Evolutionary conservation across 2,888 invertebrate species (phyloP), one percentile per base, ranked within the genome.

Genomic region (Pecten maximus): DNA sequence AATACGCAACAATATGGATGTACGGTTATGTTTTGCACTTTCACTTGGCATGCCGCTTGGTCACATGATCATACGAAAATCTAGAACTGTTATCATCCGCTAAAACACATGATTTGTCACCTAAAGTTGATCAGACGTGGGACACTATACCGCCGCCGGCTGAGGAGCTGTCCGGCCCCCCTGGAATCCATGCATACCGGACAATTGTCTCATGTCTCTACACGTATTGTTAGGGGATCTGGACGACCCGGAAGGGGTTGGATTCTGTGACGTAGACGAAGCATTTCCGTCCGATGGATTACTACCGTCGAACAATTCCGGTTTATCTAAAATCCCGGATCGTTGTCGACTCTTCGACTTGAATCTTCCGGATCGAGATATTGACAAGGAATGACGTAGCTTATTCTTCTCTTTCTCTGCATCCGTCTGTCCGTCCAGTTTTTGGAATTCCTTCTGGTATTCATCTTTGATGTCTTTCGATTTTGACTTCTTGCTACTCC

Each of bases 351-450:
- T 94, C 90, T 95, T 95, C 92, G 95, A 95, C 90, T 95, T 95
- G 90, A 95, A 95, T 87, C 95, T 90, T 28, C 95, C 95, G 0
- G 95, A 95, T 48, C 95, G 91, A n/a, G 95, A 95, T 91, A 95
- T 95, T 1, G 95, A 95, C 91, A 95, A 92, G 12, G 94, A 93
- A 88, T 95, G 95, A 40, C 94, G 94, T 48, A 95, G 90, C 88
- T 93, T 92, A 87, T 95, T 93, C 89, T 95, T 95, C 88, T 95
- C 95, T 40, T 93, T 92, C 87, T 95, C 95, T 0, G 94, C 92
- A 40, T 95, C 95, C 28, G 88, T 91, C 74, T 92, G 91, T 2
- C 87, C 89, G 3, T 93, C 94, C 28, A 93, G 92, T 88, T 93
- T 60, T 23, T 92, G 92, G 19, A 94, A 90, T 23, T 94, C 94